Evolutionary conservation across 2,797 vertebrate species (phyloP), one percentile per base, ranked within the genome.

Genomic region (Peromyscus attwateri): DNA sequence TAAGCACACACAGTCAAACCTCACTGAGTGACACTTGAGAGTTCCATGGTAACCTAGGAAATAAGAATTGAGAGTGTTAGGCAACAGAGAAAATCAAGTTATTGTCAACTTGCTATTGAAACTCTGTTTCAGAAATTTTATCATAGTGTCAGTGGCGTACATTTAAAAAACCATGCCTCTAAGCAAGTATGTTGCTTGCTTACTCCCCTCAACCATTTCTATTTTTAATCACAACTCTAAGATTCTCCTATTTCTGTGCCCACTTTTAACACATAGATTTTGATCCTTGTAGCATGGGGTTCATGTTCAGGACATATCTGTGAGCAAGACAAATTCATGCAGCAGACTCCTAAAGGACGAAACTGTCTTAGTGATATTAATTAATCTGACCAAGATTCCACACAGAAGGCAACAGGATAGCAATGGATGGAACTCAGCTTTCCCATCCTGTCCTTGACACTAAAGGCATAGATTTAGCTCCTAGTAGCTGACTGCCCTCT

Each of bases 41-140:
- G 92, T 43, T 77, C 70, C 46, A 2, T 8, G 46, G 95, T 83
- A 97, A 97, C 70, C 96, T 57, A 49, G 66, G 92, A 94, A 98
- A 98, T 95, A 12, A 85, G 64, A 95, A 88, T 95, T 93, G 85
- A 80, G 97, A 96, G 75, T 94, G 40, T 95, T 87, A 89, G 0
- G 0, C 73, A 77, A 95, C 82, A 95, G 93, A 97, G 37, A n/a
- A 49, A 55, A 93, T 96, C 95, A 81, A 19, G 96, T 97, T 6
- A 92, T 79, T 94, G 93, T 97, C 95, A 92, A 70, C 87, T 90
- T 95, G 82, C 82, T 96, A n/a, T 87, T 96, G 83, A 49, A 92
- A 81, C 60, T 79, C 27, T 70, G 12, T 95, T 92, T 34, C 79
- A 96, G 84, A 55, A 84, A 95, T 96, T 96, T 80, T 70, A 88